Base-by-base conservation (phyloP, 2,797 vertebrate genomes). In the Macropodus opercularis region DNA sequence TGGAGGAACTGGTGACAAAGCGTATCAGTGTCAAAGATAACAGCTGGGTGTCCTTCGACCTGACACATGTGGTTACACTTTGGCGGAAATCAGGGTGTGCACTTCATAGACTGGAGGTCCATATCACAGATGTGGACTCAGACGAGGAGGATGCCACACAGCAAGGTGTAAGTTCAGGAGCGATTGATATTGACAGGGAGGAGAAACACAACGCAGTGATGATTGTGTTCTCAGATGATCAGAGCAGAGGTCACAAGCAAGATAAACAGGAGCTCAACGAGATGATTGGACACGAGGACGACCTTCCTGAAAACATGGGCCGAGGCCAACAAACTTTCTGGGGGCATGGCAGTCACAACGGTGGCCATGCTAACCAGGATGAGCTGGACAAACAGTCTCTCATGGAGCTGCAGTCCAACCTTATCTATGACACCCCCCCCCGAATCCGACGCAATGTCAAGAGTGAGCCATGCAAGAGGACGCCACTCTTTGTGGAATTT, bases 181-280 rank as follows among this genome's bases (percentile, higher is more conserved):
- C 92, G 1, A 67, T 94, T 2, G 93, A 94, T n/a, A 90, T 95
- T 13, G 92, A 95, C 77, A 87, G 90, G 0, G 90, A 92, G 14
- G 92, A 92, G 59, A 95, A 94, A 63, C 93, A 95, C 1, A 92
- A 92, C 50, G 93, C 95, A 1, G 88, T 93, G 63, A 54, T 99
- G 17, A 92, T 98, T 0, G 92, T 98, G n/a, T 99, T 97, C 89
- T 97, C 96, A 0, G 93, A 99, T 8, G 93, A 98, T 68, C 91
- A 93, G 48, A 94, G 87, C 69, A 92, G 87, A 2, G 91, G 91
- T 48, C 84, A 69, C 23, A 91, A 91, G 62, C 89, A 92, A 60
- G 89, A 88, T 62, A 89, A 90, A 65, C 80, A 92, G 47, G 93
- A 95, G 60, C 77, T 94, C 66, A 85, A 85, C 0, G 92, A 94